Evolutionary conservation across 2,113 vertebrate genomes (phyloP), one percentile per base, ranked within the genome.

Genomic region (Lagopus muta): DNA sequence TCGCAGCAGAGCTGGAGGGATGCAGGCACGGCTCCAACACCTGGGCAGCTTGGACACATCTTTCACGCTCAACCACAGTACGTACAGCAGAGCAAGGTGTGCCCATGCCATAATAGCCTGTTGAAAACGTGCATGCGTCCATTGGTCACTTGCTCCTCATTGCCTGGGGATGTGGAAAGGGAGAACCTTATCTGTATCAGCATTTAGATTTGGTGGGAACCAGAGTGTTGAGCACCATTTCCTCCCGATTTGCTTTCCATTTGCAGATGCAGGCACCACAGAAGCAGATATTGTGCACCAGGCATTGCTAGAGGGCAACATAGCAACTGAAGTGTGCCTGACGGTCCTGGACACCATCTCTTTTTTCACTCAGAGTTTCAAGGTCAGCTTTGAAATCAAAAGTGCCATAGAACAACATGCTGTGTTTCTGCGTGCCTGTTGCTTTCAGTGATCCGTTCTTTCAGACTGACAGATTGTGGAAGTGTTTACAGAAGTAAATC

Each of bases 261-360:
- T 34, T 13, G 0, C 93, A 99, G 99, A 98, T 89, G 97, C 97
- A 25, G 97, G 98, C 20, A 98, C 98, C 5, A 98, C 98, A 7
- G 99, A 99, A 95, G 98, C 98, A 90, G 99, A 99, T 91, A 97
- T 99, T 80, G 98, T 99, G 86, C 99, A 99, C 92, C 99, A 99
- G 91, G 98, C 99, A 0, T 97, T 99, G 74, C 97, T 99, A 25
- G 99, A 99, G 92, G 99, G 99, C 28, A 99, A 99, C 89, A 98
- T 98, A 42, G 98, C 98, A 72, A 99, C 99, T 0, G 99, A 99
- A 96, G 98, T 98, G 36, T 98, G 98, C 84, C 98, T 99, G 10
- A 99, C 98, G 5, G 98, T 99, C 32, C 97, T 99, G 93, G 99
- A 99, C 62, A 98, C 98, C 86, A 98, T 99, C 61, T 98, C 99